phyloP scores from a whole-genome alignment of 2,113 vertebrate genomes.

The Chauna torquata region DNA sequence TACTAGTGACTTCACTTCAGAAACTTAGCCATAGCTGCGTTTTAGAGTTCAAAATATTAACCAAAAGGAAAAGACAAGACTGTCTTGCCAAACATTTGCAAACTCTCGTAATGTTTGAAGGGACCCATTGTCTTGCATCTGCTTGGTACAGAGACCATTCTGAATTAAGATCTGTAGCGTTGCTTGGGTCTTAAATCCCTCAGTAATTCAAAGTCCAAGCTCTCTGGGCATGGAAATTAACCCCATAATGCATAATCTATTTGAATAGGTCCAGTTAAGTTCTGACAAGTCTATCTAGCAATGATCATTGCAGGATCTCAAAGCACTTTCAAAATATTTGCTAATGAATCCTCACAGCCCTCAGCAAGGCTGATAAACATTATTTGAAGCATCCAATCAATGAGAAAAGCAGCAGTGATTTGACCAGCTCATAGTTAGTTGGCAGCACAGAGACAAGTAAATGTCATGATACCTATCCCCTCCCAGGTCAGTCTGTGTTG shows the following conservation, averaged over 20 bases:
- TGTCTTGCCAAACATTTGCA: background rate
- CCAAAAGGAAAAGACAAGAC: background rate
- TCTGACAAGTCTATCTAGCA: background rate
- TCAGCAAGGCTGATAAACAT: background rate
- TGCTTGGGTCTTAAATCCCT: background rate
- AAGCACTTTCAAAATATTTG: background rate
- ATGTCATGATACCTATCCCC: background rate
- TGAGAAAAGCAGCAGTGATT: background rate
- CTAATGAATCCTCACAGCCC: background rate
- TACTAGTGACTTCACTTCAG: background rate
- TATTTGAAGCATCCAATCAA: background rate
- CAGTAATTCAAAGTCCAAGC: background rate
- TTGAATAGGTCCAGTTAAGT: background rate
- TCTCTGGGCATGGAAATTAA: background rate
- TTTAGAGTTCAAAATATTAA: background rate
- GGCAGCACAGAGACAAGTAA: background rate
- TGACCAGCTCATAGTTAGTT: background rate
- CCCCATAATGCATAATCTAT: accelerated
- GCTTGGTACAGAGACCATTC: background rate
- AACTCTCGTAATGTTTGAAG: background rate
- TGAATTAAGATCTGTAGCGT: background rate
- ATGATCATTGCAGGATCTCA: background rate
- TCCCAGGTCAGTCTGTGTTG: background rate
- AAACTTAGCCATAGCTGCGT: background rate
- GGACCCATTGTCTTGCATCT: background rate